phyloP scores from a whole-genome alignment of 1,140 invertebrate genomes.

The Bombus cullumanus region DNA sequence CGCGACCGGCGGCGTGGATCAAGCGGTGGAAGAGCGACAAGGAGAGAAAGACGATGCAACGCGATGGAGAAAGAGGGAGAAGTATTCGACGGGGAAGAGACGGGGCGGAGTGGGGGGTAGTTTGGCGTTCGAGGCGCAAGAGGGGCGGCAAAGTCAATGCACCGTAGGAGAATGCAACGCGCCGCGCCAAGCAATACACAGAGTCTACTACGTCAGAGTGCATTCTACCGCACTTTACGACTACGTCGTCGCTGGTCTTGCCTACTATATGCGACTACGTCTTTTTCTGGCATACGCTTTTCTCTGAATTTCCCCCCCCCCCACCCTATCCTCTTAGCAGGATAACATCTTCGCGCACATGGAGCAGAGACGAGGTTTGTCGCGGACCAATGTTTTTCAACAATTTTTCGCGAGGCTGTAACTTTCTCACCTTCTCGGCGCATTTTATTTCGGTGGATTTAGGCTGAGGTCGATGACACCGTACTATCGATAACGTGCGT shows the following conservation, averaged over 20 bases:
- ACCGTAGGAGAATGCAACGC: conserved; percentile 80
- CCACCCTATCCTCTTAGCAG: neutral
- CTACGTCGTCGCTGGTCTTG: conserved; percentile 30
- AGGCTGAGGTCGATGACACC: neutral
- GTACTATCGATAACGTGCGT: no score
- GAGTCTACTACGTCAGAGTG: conserved; percentile 73
- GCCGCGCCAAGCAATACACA: conserved; percentile 74
- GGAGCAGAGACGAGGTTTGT: neutral
- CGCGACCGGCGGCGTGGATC: conserved; percentile 66
- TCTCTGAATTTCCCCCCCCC: neutral
- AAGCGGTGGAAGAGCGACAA: conserved; percentile 16
- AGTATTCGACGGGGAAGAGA: neutral
- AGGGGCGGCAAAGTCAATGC: conserved; percentile 78
- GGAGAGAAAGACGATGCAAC: conserved; percentile 6
- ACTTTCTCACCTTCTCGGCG: no score
- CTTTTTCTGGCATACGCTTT: conserved; percentile 4
- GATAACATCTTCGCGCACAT: neutral
- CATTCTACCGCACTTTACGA: conserved; percentile 75
- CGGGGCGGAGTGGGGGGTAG: conserved; percentile 33
- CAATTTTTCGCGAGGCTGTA: neutral
- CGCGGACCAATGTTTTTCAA: neutral
- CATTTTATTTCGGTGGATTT: neutral
- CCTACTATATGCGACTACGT: conserved; percentile 16
- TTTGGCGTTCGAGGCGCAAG: conserved; percentile 49
- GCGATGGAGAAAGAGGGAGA: conserved; percentile 4